Percentiles rank a stretch among this genome's conserved stretches.
Evolutionary conservation across 2,888 invertebrate species (phyloP).

Genomic region (Didymodactylos carnosus): DNA sequence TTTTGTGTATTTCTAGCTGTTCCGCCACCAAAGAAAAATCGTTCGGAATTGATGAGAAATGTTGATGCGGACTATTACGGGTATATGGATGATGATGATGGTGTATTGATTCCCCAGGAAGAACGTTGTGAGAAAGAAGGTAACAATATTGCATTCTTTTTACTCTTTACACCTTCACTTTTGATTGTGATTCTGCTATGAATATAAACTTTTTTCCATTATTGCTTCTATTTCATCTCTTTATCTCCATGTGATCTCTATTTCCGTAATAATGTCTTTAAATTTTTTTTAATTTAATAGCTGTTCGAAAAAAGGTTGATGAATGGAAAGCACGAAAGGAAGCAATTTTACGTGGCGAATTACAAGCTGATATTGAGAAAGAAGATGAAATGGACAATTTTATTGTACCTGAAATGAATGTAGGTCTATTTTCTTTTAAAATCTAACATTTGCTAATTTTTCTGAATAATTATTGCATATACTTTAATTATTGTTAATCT

Average conservation of each 20-base stretch:
- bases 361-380: conserved; percentile 17
- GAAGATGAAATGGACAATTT: conserved; percentile 20
- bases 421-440: neutral
- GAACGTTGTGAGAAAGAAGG: conserved; percentile 54
- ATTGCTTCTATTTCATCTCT: too few relatives aligned
- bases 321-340: conserved; percentile 35
- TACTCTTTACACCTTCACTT: too few relatives aligned
- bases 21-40: conserved; percentile 65
- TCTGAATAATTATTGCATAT: neutral
- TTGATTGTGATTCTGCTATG: too few relatives aligned
- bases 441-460: neutral
- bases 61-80: conserved; percentile 98
- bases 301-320: neutral
- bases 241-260: too few relatives aligned
- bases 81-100: conserved; percentile 93
- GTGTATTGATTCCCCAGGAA: conserved; percentile 70
- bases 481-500: conserved; percentile 12
- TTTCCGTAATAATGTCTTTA: too few relatives aligned
- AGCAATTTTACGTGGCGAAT: conserved; percentile 26
- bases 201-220: too few relatives aligned
- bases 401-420: conserved; percentile 16
- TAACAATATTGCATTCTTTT: conserved; percentile 28
- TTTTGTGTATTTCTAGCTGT: conserved; percentile 42
- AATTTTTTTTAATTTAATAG: too few relatives aligned
- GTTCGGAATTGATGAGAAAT: conserved; percentile 87